Conservation (phyloP, 2,797 vertebrate genomes). For the Cyclura pinguis region DNA sequence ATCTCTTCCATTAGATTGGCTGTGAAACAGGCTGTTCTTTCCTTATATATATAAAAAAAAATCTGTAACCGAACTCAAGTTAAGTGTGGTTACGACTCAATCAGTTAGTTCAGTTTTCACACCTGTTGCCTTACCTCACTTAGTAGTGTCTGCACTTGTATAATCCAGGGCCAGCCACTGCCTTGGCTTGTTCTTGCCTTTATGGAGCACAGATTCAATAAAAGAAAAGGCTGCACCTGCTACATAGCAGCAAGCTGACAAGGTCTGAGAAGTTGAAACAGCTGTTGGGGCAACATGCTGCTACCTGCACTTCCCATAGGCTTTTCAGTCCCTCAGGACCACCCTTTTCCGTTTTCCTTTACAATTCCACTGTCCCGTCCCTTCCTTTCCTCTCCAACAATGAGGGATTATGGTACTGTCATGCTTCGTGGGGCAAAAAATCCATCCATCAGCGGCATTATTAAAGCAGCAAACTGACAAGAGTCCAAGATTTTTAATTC, state of each 20-base stretch:
- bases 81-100: slow-evolving; percentile 68
- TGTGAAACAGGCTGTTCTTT: slow-evolving; percentile 53
- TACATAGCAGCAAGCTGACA: slow-evolving; percentile 81
- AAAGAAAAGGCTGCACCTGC: slow-evolving; percentile 83
- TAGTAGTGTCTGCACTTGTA: slow-evolving; percentile 81
- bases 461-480: slow-evolving; percentile 77
- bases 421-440: slow-evolving; percentile 78
- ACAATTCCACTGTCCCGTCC: slow-evolving; percentile 73
- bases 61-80: slow-evolving; percentile 68
- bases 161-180: slow-evolving; percentile 83
- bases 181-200: slow-evolving; percentile 81
- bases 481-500: slow-evolving; percentile 84
- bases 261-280: slow-evolving; percentile 81
- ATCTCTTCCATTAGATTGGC: slow-evolving; percentile 32
- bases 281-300: slow-evolving; percentile 79
- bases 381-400: slow-evolving; percentile 71
- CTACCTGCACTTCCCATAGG: slow-evolving; percentile 84
- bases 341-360: slow-evolving; percentile 75
- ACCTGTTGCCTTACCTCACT: slow-evolving; percentile 88
- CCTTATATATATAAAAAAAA: slow-evolving; percentile 54
- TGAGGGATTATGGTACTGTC: slow-evolving; percentile 75
- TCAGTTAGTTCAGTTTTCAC: slow-evolving; percentile 73
- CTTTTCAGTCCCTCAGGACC: slow-evolving; percentile 74
- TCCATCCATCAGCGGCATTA: slow-evolving; percentile 81
- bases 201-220: slow-evolving; percentile 79